These are phyloP conservation scores for Malthinus seriepunctatus DNA, from an alignment of 2,888 invertebrate species.

Conservation along the genomic window DNA sequence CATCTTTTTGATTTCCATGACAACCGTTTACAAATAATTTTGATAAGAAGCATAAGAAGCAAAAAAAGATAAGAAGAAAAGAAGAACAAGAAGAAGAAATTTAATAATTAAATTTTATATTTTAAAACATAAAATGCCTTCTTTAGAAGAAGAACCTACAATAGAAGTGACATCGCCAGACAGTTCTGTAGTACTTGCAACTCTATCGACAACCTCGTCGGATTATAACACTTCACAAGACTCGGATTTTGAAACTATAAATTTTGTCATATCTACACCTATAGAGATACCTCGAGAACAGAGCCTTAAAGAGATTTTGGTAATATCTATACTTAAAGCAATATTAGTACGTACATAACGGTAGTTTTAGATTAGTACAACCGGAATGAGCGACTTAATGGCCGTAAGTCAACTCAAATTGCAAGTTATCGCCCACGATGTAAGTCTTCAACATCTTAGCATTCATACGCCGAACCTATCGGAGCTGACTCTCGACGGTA, in stretches of 20 bases:
- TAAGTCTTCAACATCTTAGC: conserved; percentile 66
- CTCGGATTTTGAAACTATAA: neutral
- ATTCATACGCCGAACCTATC: conserved; percentile 65
- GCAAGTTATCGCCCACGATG: conserved; percentile 66
- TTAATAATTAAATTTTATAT: too few relatives aligned
- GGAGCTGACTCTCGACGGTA: conserved; percentile 68
- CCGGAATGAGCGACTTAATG: conserved; percentile 55
- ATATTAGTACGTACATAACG: neutral
- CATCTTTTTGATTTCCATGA: too few relatives aligned
- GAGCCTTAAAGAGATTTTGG: conserved; percentile 4
- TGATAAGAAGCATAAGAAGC: too few relatives aligned
- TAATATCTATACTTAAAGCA: neutral
- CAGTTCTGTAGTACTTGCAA: neutral
- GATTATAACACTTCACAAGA: neutral
- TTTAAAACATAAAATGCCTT: conserved; percentile 1
- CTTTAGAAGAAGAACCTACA: conserved; percentile 2
- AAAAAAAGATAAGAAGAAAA: too few relatives aligned
- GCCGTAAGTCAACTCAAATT: conserved; percentile 63
- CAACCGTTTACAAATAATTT: too few relatives aligned
- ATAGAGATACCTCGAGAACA: neutral
- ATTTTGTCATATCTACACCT: neutral
- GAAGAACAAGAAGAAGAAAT: too few relatives aligned
- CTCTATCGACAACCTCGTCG: neutral
- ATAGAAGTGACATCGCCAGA: conserved; percentile 5
- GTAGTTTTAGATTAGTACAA: conserved; percentile 42